Evolutionary conservation across 1,140 invertebrate species (phyloP).

Genomic region (Lutraria rhynchaena): DNA sequence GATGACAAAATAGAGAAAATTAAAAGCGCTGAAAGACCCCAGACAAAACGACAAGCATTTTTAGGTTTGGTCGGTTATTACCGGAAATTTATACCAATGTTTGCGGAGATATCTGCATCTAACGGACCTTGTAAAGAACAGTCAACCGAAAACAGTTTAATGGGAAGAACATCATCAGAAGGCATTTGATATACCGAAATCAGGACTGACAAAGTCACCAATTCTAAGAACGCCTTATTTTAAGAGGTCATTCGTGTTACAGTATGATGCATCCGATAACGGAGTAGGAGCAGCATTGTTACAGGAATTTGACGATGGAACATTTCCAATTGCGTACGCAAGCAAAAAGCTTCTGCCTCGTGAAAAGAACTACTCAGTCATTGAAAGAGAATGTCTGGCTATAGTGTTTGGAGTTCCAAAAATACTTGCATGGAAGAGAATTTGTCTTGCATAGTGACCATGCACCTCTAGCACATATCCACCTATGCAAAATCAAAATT

Average conservation of each 20-base stretch:
- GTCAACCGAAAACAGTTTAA: constrained; percentile 13
- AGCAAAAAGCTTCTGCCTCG: no score
- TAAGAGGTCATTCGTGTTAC: constrained; percentile 71
- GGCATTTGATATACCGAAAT: constrained; percentile 38
- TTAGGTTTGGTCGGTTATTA: constrained; percentile 82
- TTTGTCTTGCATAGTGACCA: no score
- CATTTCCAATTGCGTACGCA: no score
- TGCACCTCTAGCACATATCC: not conserved
- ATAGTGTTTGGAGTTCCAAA: not conserved
- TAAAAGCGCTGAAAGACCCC: constrained; percentile 67
- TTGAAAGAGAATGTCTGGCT: no score
- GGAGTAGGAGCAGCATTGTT: not conserved
- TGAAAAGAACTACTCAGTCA: no score
- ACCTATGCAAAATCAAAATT: not conserved
- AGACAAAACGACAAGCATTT: constrained; percentile 79
- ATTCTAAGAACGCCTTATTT: constrained; percentile 73
- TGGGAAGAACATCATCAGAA: constrained; percentile 45
- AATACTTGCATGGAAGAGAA: not conserved
- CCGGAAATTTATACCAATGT: constrained; percentile 77
- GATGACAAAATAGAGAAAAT: constrained; percentile 78
- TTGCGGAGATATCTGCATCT: constrained; percentile 66
- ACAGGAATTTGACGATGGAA: no score
- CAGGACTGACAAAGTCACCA: constrained; percentile 45
- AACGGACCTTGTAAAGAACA: constrained; percentile 72
- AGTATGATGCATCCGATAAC: not conserved